Evolutionary conservation across 2,797 vertebrate genomes (phyloP).

Genomic region (Neosilurus hyrtlii): DNA sequence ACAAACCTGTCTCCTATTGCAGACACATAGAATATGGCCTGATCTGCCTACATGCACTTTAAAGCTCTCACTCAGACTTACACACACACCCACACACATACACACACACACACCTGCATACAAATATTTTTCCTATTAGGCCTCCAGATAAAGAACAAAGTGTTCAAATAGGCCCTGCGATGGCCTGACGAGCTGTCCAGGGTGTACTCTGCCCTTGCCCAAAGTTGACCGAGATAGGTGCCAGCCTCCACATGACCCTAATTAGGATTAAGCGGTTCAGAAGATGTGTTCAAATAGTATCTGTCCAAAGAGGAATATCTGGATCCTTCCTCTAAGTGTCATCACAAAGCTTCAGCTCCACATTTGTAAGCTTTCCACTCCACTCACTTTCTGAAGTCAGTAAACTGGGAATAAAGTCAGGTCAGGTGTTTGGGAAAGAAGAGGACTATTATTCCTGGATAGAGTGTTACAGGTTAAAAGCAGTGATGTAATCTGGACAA

Average conservation of each 20-base stretch:
- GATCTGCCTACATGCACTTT: conserved; percentile 26
- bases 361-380: not conserved
- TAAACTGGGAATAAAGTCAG: conserved; percentile 29
- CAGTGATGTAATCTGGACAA: conserved; percentile 26
- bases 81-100: not conserved
- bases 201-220: too few species aligned
- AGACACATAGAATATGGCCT: conserved; percentile 47
- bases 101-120: conserved; percentile 14
- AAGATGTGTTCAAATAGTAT: conserved; percentile 11
- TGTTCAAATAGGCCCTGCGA: conserved; percentile 14
- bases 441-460: conserved; percentile 21
- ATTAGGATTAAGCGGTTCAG: too few species aligned
- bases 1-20: conserved; percentile 62
- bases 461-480: conserved; percentile 20
- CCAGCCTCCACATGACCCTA: too few species aligned
- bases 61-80: not conserved
- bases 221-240: too few species aligned
- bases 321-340: conserved; percentile 31
- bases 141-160: conserved; percentile 41
- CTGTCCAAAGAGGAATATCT: conserved; percentile 45
- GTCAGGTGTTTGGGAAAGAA: conserved; percentile 29
- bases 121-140: conserved; percentile 35
- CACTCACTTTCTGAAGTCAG: conserved; percentile 4
- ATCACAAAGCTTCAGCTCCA: conserved; percentile 31
- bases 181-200: too few species aligned